Evolutionary conservation across 2,113 vertebrate genomes (phyloP), one percentile per base, ranked within the genome.

Genomic region (Raja brachyura): DNA sequence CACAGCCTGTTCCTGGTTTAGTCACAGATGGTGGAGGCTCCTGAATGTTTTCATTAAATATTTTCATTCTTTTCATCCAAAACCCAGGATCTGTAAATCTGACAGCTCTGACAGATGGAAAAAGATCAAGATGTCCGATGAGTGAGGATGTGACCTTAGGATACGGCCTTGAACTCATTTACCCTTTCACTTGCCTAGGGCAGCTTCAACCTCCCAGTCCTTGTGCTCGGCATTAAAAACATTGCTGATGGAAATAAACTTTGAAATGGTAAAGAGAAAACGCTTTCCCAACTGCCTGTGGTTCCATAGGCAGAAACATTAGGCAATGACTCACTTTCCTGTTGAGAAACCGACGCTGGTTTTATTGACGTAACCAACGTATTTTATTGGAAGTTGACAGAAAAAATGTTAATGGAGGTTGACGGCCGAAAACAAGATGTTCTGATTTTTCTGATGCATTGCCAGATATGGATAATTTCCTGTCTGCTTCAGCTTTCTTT

Each of bases 321-420:
- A 11, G 13, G 88, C 63, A 73, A 54, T 92, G 90, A 92, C 90
- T 92, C 90, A 92, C 66, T 92, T 92, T 73, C 90, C 90, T 74
- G 68, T 92, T 92, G 90, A 73, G 68, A 92, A 92, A 92, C 2
- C 33, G 18, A 92, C 63, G 25, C 90, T 54, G 33, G 33, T 54
- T 39, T 48, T 28, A 68, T 28, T 28, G 73, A 54, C 39, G 68
- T 54, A 68, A 48, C 90, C 90, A 73, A 68, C 5, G 33, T 74
- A 10, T 48, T 92, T 73, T 73, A 92, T 73, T 39, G 3, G 31
- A 33, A 28, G n/a, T 31, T 31, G 83, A 39, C 25, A 10, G 28
- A 31, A 25, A 33, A 10, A 22, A 73, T 48, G 39, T 48, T 48
- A 48, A 48, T 48, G 39, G 31, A 33, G 59, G n/a, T 31, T 31